These are phyloP conservation scores for Polypedilum pembai DNA, from an alignment of 1,140 invertebrate genomes.

Conservation along the genomic window DNA sequence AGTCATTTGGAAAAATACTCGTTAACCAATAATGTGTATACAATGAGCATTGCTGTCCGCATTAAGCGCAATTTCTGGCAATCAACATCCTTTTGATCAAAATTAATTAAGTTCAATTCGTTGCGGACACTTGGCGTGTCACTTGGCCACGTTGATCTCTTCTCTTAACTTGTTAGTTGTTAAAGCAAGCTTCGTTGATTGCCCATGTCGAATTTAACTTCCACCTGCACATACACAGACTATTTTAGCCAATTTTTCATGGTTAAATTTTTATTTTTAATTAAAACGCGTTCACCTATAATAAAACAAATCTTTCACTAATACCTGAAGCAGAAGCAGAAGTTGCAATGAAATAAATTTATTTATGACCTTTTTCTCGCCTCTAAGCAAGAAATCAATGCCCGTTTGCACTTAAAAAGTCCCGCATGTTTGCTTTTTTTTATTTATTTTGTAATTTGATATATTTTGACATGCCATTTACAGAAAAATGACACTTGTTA, in stretches of 20 bases:
- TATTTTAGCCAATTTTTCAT: conserved; percentile 14
- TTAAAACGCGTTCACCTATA: background rate
- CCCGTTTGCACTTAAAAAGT: background rate
- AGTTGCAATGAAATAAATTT: background rate
- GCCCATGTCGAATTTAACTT: background rate
- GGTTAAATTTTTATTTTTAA: conserved; percentile 15
- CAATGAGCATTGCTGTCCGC: no score
- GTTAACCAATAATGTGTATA: background rate
- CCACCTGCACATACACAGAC: background rate
- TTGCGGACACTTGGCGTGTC: conserved; percentile 20
- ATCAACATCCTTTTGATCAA: conserved; percentile 28
- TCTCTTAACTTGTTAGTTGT: no score
- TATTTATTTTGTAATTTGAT: background rate
- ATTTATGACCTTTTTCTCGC: background rate
- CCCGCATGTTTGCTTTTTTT: background rate
- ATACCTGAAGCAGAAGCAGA: no score
- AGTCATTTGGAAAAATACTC: conserved; percentile 15
- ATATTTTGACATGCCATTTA: background rate
- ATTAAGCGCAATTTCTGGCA: background rate
- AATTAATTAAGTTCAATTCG: conserved; percentile 28
- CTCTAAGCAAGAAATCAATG: no score
- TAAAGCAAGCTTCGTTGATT: background rate
- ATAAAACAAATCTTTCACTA: no score
- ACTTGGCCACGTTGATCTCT: no score
- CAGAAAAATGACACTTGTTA: background rate